Evolutionary conservation across 2,888 invertebrate genomes (phyloP).

Genomic region (Eudemis profundana): DNA sequence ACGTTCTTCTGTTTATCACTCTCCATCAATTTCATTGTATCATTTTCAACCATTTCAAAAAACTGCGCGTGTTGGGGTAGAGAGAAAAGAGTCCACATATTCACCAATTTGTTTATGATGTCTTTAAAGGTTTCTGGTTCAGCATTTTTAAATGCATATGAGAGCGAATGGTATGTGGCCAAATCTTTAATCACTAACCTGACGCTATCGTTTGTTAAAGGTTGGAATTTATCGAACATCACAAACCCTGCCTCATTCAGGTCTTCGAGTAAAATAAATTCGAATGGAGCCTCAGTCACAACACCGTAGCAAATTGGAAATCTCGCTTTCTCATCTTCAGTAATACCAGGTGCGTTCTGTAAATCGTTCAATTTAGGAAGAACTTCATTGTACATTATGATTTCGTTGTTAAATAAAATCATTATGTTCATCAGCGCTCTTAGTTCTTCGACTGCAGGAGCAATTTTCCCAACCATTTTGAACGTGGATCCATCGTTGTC

Average conservation of each 20-base stretch:
- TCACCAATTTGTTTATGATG: constrained; percentile 47
- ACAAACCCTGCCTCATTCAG: constrained; percentile 52
- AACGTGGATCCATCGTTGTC: constrained; percentile 52
- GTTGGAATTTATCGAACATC: constrained; percentile 58
- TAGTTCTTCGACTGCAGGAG: constrained; percentile 51
- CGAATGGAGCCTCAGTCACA: constrained; percentile 52
- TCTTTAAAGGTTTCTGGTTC: constrained; percentile 55
- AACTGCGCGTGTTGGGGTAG: not conserved
- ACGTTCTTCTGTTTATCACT: constrained; percentile 50
- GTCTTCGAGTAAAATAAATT: constrained; percentile 65
- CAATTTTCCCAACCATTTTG: constrained; percentile 64
- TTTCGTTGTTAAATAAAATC: constrained; percentile 58
- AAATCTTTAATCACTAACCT: constrained; percentile 58
- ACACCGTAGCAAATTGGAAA: constrained; percentile 60
- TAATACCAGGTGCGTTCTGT: constrained; percentile 55
- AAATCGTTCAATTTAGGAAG: constrained; percentile 57
- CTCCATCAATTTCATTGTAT: constrained; percentile 48
- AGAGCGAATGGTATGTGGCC: constrained; percentile 62
- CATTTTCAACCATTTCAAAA: constrained; percentile 47
- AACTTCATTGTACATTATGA: constrained; percentile 56
- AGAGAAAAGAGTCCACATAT: constrained; percentile 46
- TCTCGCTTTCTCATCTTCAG: constrained; percentile 54
- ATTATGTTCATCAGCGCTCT: constrained; percentile 47
- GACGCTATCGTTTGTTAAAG: constrained; percentile 55
- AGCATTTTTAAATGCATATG: constrained; percentile 57